Percentiles rank a stretch among this genome's conserved stretches.
phyloP scores from a whole-genome alignment of 2,797 vertebrate genomes.

The Setipinna tenuifilis region DNA sequence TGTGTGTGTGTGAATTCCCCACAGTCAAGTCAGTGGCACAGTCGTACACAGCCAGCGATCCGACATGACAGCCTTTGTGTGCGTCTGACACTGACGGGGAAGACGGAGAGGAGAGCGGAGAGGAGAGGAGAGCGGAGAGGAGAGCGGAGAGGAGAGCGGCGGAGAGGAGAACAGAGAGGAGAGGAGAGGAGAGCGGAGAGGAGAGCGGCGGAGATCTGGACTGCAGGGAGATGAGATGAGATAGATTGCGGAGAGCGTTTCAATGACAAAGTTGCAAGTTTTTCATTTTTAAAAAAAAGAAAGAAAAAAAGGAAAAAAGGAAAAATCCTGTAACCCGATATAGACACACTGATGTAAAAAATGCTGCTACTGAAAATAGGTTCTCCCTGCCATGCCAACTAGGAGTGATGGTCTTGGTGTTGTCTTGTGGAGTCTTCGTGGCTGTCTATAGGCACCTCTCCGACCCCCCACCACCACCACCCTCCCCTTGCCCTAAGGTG shows the following conservation, averaged over 20 bases:
- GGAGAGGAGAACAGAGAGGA: not conserved
- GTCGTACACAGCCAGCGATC: conserved; percentile 36
- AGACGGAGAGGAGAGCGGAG: not conserved
- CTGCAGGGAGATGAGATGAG: not conserved
- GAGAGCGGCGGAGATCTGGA: not conserved
- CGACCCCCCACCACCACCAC: no score
- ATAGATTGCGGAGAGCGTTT: not conserved
- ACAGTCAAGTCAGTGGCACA: conserved; percentile 47
- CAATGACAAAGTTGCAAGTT: conserved; percentile 5
- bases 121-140: not conserved
- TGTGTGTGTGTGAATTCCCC: conserved; percentile 51
- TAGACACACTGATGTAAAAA: not conserved
- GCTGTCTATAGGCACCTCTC: no score
- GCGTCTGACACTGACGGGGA: conserved; percentile 34
- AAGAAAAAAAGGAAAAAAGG: no score
- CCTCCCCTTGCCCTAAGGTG: no score
- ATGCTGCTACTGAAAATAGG: not conserved
- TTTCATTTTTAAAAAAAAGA: no score
- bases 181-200: not conserved
- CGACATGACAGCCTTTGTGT: conserved; percentile 16
- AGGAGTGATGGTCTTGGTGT: not conserved
- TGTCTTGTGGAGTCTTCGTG: not conserved
- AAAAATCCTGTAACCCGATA: not conserved
- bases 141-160: not conserved
- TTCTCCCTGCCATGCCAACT: not conserved